Percentiles rank a stretch among this genome's conserved stretches.
phyloP scores from a whole-genome alignment of 2,888 invertebrate species.

The Nymphalis urticae region DNA sequence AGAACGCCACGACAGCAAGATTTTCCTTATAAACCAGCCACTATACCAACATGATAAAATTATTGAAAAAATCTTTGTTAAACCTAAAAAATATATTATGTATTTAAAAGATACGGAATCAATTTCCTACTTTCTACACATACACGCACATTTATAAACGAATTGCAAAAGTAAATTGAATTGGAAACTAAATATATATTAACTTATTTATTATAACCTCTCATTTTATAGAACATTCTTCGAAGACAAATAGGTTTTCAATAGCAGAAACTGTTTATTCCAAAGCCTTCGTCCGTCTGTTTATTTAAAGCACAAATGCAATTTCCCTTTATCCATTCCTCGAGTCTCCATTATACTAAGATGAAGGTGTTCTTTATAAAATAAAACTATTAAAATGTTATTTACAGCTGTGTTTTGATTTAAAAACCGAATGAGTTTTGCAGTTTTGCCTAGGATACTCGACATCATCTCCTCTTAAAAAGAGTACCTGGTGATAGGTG shows the following conservation, averaged over 20 bases:
- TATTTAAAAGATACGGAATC: no score
- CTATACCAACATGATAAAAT: no score
- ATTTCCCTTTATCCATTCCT: slow-evolving; percentile 39
- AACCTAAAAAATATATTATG: no score
- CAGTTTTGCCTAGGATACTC: no score
- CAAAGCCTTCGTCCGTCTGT: slow-evolving; percentile 26
- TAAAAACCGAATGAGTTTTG: no score
- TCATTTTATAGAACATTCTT: slow-evolving; percentile 17
- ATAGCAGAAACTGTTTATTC: slow-evolving; percentile 30
- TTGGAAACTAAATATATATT: slow-evolving; percentile 19
- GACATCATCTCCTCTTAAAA: neutral
- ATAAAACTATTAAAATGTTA: slow-evolving; percentile 22
- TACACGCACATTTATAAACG: neutral
- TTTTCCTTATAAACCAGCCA: no score
- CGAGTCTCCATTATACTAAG: slow-evolving; percentile 24
- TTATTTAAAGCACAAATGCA: slow-evolving; percentile 43
- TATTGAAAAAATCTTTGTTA: no score
- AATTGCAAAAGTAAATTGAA: slow-evolving; percentile 1
- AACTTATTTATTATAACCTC: slow-evolving; percentile 18
- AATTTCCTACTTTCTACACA: no score
- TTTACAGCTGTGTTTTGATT: slow-evolving; percentile 28
- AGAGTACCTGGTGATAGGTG: no score
- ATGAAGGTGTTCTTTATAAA: slow-evolving; percentile 24
- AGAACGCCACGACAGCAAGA: no score
- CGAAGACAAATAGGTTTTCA: slow-evolving; percentile 29